A percentile compares a stretch with the other conserved stretches of the same genome.
Conservation (phyloP, 1,140 invertebrate genomes). For the Chlorops oryzae region DNA sequence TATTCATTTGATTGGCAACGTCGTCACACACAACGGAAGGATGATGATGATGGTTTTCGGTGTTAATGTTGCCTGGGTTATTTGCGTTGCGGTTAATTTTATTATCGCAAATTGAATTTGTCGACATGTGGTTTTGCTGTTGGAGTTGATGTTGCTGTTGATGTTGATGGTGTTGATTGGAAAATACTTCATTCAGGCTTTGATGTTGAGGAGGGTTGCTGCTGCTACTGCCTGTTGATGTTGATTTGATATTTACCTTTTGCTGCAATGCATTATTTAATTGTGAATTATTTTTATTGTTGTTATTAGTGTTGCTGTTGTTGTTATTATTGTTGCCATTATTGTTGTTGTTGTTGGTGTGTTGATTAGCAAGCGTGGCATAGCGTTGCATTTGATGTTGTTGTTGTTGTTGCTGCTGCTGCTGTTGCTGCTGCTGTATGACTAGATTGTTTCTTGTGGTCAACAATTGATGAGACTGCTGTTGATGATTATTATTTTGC, state of each 20-base stretch:
- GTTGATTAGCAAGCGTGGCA: conserved; percentile 31
- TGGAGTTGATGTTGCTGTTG: conserved; percentile 23
- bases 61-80: conserved; percentile 16
- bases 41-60: conserved; percentile 23
- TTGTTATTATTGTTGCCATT: conserved; percentile 15
- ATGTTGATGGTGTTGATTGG: conserved; percentile 12
- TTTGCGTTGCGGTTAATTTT: conserved; percentile 29
- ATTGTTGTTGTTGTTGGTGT: conserved; percentile 21
- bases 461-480: conserved; percentile 28
- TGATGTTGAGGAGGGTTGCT: conserved; percentile 12
- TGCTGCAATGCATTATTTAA: conserved; percentile 5
- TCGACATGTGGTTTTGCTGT: conserved; percentile 22
- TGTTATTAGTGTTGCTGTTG: conserved; percentile 5
- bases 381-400: conserved; percentile 38
- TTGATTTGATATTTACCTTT: conserved; percentile 1
- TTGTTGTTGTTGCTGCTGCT: conserved; percentile 21
- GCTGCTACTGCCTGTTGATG: conserved; percentile 25
- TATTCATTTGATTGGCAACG: conserved; percentile 26
- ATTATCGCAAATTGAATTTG: conserved; percentile 20
- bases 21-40: no score
- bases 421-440: conserved; percentile 28
- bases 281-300: conserved; percentile 15
- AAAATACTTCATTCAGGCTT: neutral
- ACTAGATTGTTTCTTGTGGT: conserved; percentile 38
- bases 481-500: conserved; percentile 12